phyloP scores from a whole-genome alignment of 1,140 invertebrate genomes.

The Nephila pilipes region DNA sequence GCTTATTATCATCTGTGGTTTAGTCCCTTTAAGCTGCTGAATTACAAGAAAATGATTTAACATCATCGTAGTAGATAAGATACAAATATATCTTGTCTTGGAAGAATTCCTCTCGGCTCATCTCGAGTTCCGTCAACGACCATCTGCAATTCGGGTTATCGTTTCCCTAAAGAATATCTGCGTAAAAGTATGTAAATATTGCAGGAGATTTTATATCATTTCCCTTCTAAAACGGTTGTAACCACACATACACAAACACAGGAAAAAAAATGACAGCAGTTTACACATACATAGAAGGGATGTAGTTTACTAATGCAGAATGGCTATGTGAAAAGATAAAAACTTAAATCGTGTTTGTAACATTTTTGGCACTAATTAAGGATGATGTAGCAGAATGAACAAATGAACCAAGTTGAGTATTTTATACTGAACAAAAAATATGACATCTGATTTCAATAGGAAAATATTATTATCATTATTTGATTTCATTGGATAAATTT shows the following conservation, averaged over 20 bases:
- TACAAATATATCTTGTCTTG: too few species aligned
- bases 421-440: too few species aligned
- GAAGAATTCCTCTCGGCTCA: not conserved
- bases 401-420: too few species aligned
- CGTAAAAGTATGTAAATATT: not conserved
- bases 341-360: not conserved
- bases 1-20: too few species aligned
- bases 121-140: not conserved
- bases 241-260: too few species aligned
- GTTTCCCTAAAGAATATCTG: not conserved
- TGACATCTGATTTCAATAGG: too few species aligned
- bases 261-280: not conserved
- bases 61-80: too few species aligned
- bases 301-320: not conserved
- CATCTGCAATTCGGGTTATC: slow-evolving; percentile 9
- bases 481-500: too few species aligned
- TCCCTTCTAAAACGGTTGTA: not conserved
- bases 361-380: not conserved
- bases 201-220: not conserved
- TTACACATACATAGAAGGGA: not conserved
- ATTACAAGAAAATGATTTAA: too few species aligned
- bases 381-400: too few species aligned
- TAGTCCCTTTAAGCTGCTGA: too few species aligned
- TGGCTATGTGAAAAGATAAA: not conserved
- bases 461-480: too few species aligned